Evolutionary conservation across 2,888 invertebrate genomes (phyloP).

Genomic region (Drosophila recens): DNA sequence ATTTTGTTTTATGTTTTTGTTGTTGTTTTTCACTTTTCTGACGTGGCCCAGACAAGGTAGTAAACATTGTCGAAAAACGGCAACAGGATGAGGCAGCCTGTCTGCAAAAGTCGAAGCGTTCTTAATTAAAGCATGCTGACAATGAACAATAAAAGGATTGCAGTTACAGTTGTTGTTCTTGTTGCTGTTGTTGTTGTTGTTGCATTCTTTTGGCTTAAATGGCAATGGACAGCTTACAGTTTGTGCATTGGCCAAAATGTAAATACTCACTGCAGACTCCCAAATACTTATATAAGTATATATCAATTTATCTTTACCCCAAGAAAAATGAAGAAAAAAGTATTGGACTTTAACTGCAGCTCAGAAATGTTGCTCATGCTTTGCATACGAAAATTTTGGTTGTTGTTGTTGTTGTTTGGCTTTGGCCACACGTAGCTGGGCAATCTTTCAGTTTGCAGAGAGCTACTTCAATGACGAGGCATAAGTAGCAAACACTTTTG

Average conservation of each 20-base stretch:
- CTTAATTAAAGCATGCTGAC: constrained; percentile 70
- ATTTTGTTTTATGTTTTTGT: constrained; percentile 8
- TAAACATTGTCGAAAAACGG: constrained; percentile 31
- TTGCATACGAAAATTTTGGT: constrained; percentile 48
- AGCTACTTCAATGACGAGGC: constrained; percentile 72
- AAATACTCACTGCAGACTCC: constrained; percentile 51
- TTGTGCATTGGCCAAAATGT: constrained; percentile 64
- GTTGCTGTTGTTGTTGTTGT: constrained; percentile 5
- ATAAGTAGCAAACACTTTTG: constrained; percentile 71
- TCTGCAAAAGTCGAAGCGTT: constrained; percentile 63
- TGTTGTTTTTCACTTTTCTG: constrained; percentile 1
- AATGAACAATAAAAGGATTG: constrained; percentile 71
- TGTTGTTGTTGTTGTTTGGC: background rate
- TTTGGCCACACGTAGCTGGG: constrained; percentile 61
- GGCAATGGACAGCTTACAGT: constrained; percentile 63
- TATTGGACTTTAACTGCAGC: constrained; percentile 39
- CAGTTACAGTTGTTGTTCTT: constrained; percentile 14
- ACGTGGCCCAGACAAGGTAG: constrained; percentile 46
- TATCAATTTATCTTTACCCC: constrained; percentile 61
- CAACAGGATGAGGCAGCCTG: constrained; percentile 34
- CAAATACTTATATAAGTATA: constrained; percentile 23
- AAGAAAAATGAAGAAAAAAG: constrained; percentile 2
- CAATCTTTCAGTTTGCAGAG: constrained; percentile 67
- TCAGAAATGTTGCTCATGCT: constrained; percentile 46
- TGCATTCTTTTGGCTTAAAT: constrained; percentile 46